Evolutionary conservation across 2,888 invertebrate species (phyloP), one percentile per base, ranked within the genome.

Genomic region (Callosobruchus maculatus): DNA sequence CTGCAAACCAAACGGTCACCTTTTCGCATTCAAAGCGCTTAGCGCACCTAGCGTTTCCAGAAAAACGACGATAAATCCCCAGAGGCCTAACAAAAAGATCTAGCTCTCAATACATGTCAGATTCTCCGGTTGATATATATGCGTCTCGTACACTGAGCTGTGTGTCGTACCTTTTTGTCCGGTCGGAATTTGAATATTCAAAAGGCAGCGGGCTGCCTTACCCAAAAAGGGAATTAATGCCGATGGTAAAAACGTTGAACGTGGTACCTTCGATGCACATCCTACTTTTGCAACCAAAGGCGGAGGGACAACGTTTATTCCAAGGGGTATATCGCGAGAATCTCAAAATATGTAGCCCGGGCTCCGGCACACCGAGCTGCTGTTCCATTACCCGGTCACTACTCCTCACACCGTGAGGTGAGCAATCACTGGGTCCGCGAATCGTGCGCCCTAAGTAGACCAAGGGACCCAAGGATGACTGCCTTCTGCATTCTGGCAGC

Each of bases 171-270:
- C 74, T 75, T 74, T 77, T 49, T 49, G 49, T 49, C 49, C 13
- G 49, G 72, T 70, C 74, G 70, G 76, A 76, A 79, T 79, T 80
- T 80, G 77, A 79, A 78, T 76, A 77, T 77, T 75, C 72, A 71
- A 74, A 75, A 77, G 78, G 75, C 76, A 68, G 74, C 75, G 77
- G 76, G 77, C 75, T 75, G 76, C 76, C 71, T 5, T 13, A 13
- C 49, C 49, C 49, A 49, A 49, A 49, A 49, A 49, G 49, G 49
- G 49, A 49, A 49, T 49, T 49, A 49, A 49, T 49, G 49, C 49
- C 13, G 49, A 49, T 49, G 49, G 77, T 76, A 75, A 79, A 80
- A 80, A 80, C 80, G 79, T 49, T 13, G 49, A 49, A 49, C 49
- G 49, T 49, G 49, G 49, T 49, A 18, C 49, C 5, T 49, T 77